phyloP scores from a whole-genome alignment of 2,888 invertebrate genomes.

The Microchrysa polita region DNA sequence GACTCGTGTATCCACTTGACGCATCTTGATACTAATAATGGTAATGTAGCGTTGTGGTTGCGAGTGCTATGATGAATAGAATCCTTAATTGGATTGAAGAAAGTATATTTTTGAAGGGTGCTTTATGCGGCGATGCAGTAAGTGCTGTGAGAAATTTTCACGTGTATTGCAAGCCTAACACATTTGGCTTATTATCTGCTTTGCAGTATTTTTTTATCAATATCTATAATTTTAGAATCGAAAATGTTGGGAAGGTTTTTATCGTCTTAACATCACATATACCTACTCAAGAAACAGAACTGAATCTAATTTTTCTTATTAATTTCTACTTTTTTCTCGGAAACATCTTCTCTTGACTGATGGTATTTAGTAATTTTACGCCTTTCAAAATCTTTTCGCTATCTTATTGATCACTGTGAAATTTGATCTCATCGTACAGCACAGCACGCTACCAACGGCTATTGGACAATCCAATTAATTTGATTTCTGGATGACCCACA shows the following conservation, averaged over 20 bases:
- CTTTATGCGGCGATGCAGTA: no score
- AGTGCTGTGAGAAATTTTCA: no score
- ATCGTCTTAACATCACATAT: no score
- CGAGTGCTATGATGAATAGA: no score
- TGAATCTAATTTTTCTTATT: not conserved
- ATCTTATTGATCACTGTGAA: not conserved
- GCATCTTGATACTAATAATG: not conserved
- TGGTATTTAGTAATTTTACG: slow-evolving; percentile 33
- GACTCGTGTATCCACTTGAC: slow-evolving; percentile 11
- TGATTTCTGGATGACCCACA: slow-evolving; percentile 8
- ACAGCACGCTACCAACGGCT: slow-evolving; percentile 4
- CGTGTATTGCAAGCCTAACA: no score
- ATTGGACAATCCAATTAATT: slow-evolving; percentile 21
- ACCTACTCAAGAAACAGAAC: not conserved
- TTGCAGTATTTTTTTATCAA: no score
- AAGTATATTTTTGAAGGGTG: no score
- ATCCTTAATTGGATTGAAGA: no score
- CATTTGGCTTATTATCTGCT: no score
- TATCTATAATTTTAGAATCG: no score
- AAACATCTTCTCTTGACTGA: not conserved
- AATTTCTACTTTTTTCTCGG: not conserved
- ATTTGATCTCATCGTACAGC: slow-evolving; percentile 3
- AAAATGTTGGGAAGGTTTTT: not conserved
- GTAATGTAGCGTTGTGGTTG: no score
- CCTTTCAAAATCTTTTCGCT: slow-evolving; percentile 9